Percentiles rank a stretch among this genome's conserved stretches.
Evolutionary conservation across 2,888 invertebrate species (phyloP).

Genomic region (Drosophila helvetica): DNA sequence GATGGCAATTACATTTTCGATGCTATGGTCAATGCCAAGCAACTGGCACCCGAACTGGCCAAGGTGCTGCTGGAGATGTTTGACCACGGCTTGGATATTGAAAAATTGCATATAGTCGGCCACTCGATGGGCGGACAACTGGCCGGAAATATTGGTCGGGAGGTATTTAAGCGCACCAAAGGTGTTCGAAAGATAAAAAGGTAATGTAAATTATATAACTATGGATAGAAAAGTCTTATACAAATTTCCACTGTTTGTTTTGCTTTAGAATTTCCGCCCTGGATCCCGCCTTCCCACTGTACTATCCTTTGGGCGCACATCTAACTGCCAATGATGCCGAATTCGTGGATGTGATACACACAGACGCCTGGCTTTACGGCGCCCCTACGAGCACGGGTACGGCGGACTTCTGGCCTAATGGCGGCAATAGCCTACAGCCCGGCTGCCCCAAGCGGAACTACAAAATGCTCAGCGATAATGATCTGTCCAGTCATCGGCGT

Average conservation of each 20-base stretch:
- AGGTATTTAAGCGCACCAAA: conserved; percentile 62
- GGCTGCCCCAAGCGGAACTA: conserved; percentile 85
- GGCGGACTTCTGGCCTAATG: conserved; percentile 87
- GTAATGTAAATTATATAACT: conserved; percentile 16
- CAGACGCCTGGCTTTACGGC: conserved; percentile 87
- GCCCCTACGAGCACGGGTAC: conserved; percentile 86
- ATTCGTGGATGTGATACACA: conserved; percentile 89
- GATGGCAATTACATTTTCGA: conserved; percentile 83
- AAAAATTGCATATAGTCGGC: conserved; percentile 81
- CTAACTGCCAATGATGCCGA: conserved; percentile 85
- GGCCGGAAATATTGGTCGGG: conserved; percentile 81
- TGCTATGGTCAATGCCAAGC: conserved; percentile 81
- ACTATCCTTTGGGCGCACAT: conserved; percentile 84
- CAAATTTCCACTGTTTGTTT: not conserved
- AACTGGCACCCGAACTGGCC: conserved; percentile 79
- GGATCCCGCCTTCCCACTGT: conserved; percentile 87
- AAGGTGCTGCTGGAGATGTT: conserved; percentile 79
- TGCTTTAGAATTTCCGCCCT: conserved; percentile 85
- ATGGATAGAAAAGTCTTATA: not conserved
- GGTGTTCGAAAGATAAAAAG: conserved; percentile 61
- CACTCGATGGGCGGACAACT: conserved; percentile 83
- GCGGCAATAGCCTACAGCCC: conserved; percentile 86
- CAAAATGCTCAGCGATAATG: conserved; percentile 82
- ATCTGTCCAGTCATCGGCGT: conserved; percentile 87
- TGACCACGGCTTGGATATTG: conserved; percentile 78